Evolutionary conservation across 1,140 invertebrate genomes (phyloP).

Genomic region (Hormaphis cornu): DNA sequence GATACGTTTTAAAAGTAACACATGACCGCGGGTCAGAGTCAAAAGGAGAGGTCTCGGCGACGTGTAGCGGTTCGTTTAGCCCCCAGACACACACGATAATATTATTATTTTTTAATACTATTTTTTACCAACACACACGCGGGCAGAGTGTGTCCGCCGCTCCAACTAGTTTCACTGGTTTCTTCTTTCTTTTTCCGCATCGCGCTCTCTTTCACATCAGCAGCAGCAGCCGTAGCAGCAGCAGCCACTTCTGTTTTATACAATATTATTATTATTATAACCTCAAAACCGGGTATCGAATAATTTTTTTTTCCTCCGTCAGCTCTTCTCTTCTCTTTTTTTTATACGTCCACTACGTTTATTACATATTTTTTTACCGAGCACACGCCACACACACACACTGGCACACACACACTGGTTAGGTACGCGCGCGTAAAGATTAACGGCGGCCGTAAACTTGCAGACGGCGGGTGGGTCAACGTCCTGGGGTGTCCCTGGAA

Average conservation of each 20-base stretch:
- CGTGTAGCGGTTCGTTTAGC: slow-evolving; percentile 25
- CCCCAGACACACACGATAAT: slow-evolving; percentile 20
- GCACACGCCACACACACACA: background rate
- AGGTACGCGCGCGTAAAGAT: background rate
- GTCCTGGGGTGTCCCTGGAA: background rate
- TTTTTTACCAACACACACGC: no score
- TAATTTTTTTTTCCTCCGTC: background rate
- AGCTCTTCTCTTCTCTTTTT: background rate
- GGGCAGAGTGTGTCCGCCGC: background rate
- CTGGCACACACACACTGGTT: background rate
- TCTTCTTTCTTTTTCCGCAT: background rate
- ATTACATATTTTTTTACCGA: background rate
- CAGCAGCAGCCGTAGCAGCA: slow-evolving; percentile 16
- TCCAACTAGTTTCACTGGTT: slow-evolving; percentile 28
- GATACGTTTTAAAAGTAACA: slow-evolving; percentile 31
- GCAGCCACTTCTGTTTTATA: slow-evolving; percentile 29
- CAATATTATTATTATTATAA: no score
- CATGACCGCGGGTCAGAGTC: slow-evolving; percentile 31
- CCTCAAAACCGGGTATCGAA: slow-evolving; percentile 29
- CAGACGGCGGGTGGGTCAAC: slow-evolving; percentile 1
- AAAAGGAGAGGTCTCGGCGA: slow-evolving; percentile 19
- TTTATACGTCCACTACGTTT: background rate
- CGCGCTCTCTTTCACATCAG: slow-evolving; percentile 9
- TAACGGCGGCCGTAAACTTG: slow-evolving; percentile 20
- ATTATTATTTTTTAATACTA: no score